phyloP scores from a whole-genome alignment of 2,113 vertebrate genomes.

The Cettia cetti region DNA sequence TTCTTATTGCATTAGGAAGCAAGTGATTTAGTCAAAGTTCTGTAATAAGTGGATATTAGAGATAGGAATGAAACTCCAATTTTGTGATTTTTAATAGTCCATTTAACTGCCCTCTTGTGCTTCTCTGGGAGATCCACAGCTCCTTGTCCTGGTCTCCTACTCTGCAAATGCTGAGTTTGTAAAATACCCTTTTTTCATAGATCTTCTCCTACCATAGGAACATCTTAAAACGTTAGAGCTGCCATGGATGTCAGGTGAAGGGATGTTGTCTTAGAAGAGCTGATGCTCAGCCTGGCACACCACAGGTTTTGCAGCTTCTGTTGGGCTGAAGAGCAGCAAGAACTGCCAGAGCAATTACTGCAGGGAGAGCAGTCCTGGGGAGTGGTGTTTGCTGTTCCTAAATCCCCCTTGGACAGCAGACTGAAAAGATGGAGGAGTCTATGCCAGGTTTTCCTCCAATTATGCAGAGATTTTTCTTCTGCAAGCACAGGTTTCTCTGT shows the following conservation, averaged over 20 bases:
- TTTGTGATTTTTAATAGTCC: rapidly evolving
- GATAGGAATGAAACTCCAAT: neutral
- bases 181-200: neutral
- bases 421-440: neutral
- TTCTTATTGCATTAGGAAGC: neutral
- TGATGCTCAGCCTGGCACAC: neutral
- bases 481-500: neutral
- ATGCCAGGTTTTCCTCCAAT: neutral
- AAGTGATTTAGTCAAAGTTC: neutral
- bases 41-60: neutral
- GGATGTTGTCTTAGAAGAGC: neutral
- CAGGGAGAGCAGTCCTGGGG: neutral
- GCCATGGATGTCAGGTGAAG: neutral
- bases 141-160: neutral
- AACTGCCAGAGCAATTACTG: neutral
- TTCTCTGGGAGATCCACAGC: neutral
- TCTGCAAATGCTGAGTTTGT: neutral
- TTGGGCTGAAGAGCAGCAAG: neutral
- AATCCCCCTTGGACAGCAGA: neutral
- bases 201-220: neutral
- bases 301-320: neutral
- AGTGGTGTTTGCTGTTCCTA: neutral
- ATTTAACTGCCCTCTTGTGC: neutral
- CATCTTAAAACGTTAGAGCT: neutral
- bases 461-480: neutral